phyloP scores from a whole-genome alignment of 2,888 invertebrate species.

The Lysandra bellargus region DNA sequence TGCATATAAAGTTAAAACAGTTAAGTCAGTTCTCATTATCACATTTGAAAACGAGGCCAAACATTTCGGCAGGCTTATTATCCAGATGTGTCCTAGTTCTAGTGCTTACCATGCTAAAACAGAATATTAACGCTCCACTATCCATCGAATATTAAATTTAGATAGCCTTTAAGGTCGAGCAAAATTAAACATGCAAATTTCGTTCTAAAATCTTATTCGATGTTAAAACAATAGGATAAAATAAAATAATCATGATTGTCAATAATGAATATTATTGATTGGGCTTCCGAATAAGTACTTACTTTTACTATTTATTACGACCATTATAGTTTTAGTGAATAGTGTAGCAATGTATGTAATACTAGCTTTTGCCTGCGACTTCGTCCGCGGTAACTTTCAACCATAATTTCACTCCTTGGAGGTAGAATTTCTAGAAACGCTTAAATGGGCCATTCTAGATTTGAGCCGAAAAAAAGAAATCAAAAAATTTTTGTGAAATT shows the following conservation, averaged over 20 bases:
- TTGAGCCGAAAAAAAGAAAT: no score
- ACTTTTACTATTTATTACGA: no score
- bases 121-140: constrained; percentile 1
- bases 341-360: no score
- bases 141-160: not conserved
- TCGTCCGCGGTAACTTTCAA: no score
- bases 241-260: not conserved
- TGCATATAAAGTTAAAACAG: not conserved
- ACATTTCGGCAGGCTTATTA: not conserved
- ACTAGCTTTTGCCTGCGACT: no score
- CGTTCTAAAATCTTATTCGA: not conserved
- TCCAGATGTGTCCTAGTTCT: constrained; percentile 4
- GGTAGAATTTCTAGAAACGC: no score
- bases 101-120: not conserved
- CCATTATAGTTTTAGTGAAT: no score
- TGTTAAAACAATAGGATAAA: not conserved
- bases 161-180: not conserved
- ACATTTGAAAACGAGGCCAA: not conserved
- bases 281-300: no score
- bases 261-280: no score
- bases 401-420: no score
- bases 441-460: no score
- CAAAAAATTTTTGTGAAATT: no score
- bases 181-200: constrained; percentile 2
- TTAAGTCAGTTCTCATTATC: not conserved